Evolutionary conservation across 1,140 invertebrate species (phyloP).

Genomic region (Cyclargus thomasi): DNA sequence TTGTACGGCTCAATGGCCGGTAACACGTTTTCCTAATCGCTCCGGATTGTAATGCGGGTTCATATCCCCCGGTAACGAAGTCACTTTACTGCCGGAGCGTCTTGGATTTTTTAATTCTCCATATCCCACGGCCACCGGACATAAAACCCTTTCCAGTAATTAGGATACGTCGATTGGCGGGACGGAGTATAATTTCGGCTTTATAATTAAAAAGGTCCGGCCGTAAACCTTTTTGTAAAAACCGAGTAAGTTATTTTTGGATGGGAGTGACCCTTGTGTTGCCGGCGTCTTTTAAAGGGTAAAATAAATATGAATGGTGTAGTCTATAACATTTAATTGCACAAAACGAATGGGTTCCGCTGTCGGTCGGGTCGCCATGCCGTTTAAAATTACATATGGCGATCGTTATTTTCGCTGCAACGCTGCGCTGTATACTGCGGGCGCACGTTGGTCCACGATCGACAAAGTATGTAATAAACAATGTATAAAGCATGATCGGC

Average conservation of each 20-base stretch:
- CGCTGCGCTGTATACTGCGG: constrained; percentile 15
- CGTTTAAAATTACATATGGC: constrained; percentile 29
- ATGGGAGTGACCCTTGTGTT: not conserved
- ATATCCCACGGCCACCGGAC: not conserved
- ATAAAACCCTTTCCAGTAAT: not conserved
- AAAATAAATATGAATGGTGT: not conserved
- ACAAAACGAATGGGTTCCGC: not conserved
- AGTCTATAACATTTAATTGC: constrained; percentile 15
- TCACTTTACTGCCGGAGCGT: not conserved
- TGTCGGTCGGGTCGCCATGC: not conserved
- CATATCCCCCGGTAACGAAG: not conserved
- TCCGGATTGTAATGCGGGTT: not conserved
- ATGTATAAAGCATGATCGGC: too few relatives aligned
- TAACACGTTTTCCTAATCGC: not conserved
- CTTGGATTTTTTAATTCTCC: not conserved
- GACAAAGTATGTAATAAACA: too few relatives aligned
- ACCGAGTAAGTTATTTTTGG: not conserved
- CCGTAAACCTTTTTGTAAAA: constrained; percentile 7
- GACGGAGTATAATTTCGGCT: not conserved
- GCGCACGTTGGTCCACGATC: too few relatives aligned
- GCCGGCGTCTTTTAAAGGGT: not conserved
- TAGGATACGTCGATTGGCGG: not conserved
- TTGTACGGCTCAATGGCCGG: not conserved
- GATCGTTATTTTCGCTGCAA: constrained; percentile 30
- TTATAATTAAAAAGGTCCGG: constrained; percentile 4